Evolutionary conservation across 2,888 invertebrate genomes (phyloP), one percentile per base, ranked within the genome.

Genomic region (Callyntrura guangdongensis): DNA sequence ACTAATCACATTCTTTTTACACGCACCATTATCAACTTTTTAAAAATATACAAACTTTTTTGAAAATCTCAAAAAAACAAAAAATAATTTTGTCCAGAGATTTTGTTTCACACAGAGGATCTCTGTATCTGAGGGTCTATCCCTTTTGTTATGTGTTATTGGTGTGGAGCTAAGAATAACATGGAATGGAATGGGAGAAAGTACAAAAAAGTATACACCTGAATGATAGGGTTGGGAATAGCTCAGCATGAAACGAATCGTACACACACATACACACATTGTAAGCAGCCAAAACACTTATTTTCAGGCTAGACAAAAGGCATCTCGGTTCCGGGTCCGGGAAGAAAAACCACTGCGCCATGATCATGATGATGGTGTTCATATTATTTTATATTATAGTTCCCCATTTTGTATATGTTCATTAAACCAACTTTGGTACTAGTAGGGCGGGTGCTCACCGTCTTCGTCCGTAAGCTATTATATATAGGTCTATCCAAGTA

Each of bases 81-180:
- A 67, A 11, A 45, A 89, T 64, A 81, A 64, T 79, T 64, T 74
- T 64, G 0, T 61, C 69, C 61, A 59, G 83, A 72, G 67, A 69
- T 72, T 74, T 64, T 49, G 8, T 81, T 45, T 27, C 81, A 17
- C 53, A 56, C 59, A 61, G 81, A 36, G 59, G 61, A 81, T 81
- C 72, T 79, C 81, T 45, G 49, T 47, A 36, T 90, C 56, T 49
- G 53, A 72, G 79, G 69, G 81, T 90, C 90, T 90, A 86, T 86
- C 90, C 85, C 81, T 85, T 85, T 85, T 90, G 20, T 59, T 61
- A 36, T 61, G 81, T 81, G 61, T 61, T 36, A 36, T 36, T 27
- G 64, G 27, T 27, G 64, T 25, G 64, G 27, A 64, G 59, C 17
- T 0, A 17, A 72, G 61, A 36, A 59, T 20, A 61, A n/a, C 59